phyloP scores from a whole-genome alignment of 1,140 invertebrate genomes.

The Calycopis cecrops region DNA sequence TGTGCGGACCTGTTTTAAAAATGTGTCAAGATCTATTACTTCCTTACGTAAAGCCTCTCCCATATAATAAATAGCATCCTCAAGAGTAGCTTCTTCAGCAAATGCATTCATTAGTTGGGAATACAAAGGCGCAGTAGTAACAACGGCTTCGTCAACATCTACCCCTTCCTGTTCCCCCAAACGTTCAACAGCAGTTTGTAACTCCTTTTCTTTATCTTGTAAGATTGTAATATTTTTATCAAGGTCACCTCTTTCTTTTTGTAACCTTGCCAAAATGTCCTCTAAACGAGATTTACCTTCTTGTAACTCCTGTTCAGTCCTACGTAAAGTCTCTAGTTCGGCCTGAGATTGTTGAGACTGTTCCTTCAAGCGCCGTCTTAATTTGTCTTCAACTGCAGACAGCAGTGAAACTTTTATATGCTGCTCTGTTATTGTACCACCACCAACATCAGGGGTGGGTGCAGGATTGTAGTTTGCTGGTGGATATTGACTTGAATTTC shows the following conservation, averaged over 20 bases:
- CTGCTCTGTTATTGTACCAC: slow-evolving; percentile 94
- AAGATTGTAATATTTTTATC: slow-evolving; percentile 90
- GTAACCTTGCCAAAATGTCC: slow-evolving; percentile 86
- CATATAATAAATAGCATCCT: slow-evolving; percentile 99
- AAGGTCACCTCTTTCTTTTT: slow-evolving; percentile 89
- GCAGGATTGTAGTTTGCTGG: slow-evolving; percentile 37
- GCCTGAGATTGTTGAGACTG: slow-evolving; percentile 92
- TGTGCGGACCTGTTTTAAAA: slow-evolving; percentile 96
- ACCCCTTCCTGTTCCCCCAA: slow-evolving; percentile 87
- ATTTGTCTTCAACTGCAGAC: slow-evolving; percentile 96
- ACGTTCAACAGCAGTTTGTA: slow-evolving; percentile 87
- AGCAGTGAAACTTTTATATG: slow-evolving; percentile 95
- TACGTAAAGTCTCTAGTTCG: slow-evolving; percentile 92
- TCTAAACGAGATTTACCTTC: slow-evolving; percentile 91
- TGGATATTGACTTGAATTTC: slow-evolving; percentile 65
- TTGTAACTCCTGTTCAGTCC: slow-evolving; percentile 91
- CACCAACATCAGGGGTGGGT: slow-evolving; percentile 65
- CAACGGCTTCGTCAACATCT: slow-evolving; percentile 97
- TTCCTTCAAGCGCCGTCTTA: slow-evolving; percentile 90
- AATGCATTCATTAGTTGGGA: slow-evolving; percentile 97
- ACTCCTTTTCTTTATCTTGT: slow-evolving; percentile 90
- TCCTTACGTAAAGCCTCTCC: slow-evolving; percentile 95
- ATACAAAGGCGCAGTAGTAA: slow-evolving; percentile 96
- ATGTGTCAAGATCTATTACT: slow-evolving; percentile 96
- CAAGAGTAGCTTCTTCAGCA: slow-evolving; percentile 97